Base-by-base conservation (phyloP, 92 coral and sea anemone genomes). In the Zoanthus sociatus region DNA sequence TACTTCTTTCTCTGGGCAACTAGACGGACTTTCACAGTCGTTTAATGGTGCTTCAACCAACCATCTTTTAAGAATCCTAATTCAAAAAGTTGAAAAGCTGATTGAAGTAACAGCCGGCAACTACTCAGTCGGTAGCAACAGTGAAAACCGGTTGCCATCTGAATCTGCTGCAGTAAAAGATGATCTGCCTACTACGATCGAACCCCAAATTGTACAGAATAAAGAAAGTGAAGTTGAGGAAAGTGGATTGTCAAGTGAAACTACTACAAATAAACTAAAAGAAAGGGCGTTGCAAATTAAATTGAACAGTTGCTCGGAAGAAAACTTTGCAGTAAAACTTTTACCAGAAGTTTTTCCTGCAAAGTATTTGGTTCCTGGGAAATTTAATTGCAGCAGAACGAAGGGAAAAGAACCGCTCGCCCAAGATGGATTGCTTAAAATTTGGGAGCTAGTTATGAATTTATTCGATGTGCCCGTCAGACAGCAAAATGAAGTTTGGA, bases 231-330 rank as follows among this genome's bases (percentile, higher is more conserved):
- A 17, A 18, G 68, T 15, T 8, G 30, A 1, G 1, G 7, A 61
- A 61, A 47, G 68, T 7, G 48, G n/a, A 12, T 47, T 7, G 1
- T 12, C 73, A 13, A n/a, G 71, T 58, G 83, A 72, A 7, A 45
- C 11, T 12, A 14, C 42, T 26, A 26, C 26, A 26, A 26, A 26
- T 1, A 61, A 60, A 61, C 68, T 61, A 61, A 61, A 61, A 61
- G 71, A 64, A 30, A 73, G 68, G 53, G 45, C 55, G 37, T 13
- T 21, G 9, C 74, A 61, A 9, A 53, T 50, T 26, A 77, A 77
- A 45, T 45, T 26, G 44, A 17, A 8, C 33, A 77, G 82, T 45
- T 77, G 67, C 67, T 31, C 72, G 21, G 78, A 71, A 67, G 71
- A 33, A 54, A 71, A 71, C 16, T 71, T 71, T 11, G 76, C 76